Conservation (phyloP, 1,140 invertebrate genomes). For the Drosophila orena region DNA sequence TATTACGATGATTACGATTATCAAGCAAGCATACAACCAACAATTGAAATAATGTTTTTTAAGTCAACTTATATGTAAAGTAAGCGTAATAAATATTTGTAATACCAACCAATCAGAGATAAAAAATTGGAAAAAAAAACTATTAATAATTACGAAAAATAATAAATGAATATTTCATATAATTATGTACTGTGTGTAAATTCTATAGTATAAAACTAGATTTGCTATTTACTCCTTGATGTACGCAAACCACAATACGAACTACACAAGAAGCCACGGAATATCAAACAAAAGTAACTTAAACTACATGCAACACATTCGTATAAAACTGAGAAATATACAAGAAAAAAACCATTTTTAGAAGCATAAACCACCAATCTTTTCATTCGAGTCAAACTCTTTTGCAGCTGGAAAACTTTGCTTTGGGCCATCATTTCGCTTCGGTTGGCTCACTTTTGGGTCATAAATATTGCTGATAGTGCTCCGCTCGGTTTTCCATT, state of each 20-base stretch:
- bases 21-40: conserved; percentile 32
- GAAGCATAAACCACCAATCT: conserved; percentile 42
- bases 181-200: conserved; percentile 60
- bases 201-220: conserved; percentile 56
- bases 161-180: conserved; percentile 67
- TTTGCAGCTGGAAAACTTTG: background rate
- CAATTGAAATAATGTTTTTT: conserved; percentile 61
- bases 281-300: conserved; percentile 42
- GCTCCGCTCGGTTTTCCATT: conserved; percentile 14
- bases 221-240: conserved; percentile 51
- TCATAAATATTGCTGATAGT: conserved; percentile 16
- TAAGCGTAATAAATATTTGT: conserved; percentile 51
- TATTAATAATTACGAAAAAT: conserved; percentile 30
- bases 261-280: conserved; percentile 46
- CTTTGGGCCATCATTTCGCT: background rate
- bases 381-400: conserved; percentile 16
- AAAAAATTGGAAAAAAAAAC: conserved; percentile 27
- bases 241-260: conserved; percentile 43
- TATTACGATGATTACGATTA: conserved; percentile 44
- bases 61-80: conserved; percentile 66
- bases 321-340: conserved; percentile 52
- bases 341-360: conserved; percentile 42
- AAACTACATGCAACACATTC: conserved; percentile 39
- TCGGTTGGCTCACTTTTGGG: conserved; percentile 4
- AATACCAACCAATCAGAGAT: conserved; percentile 43